phyloP scores from a whole-genome alignment of 1,140 invertebrate genomes.

The Artemia franciscana region DNA sequence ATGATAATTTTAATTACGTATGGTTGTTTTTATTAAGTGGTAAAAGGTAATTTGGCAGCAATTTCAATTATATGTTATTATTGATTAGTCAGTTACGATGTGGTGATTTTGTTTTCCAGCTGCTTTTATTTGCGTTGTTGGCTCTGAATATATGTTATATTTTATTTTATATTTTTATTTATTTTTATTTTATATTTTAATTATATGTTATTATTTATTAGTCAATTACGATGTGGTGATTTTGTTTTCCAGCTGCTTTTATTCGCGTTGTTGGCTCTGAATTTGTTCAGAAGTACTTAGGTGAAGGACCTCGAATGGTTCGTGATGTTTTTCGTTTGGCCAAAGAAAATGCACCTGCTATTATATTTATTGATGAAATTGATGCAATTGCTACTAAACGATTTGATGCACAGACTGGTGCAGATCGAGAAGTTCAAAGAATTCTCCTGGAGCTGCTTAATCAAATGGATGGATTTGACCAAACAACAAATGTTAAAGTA shows the following conservation, averaged over 20 bases:
- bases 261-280: constrained; percentile 97
- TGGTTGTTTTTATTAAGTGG: background rate
- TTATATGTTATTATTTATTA: no score
- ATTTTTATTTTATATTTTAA: background rate
- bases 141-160: constrained; percentile 74
- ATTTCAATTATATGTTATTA: background rate
- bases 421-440: constrained; percentile 95
- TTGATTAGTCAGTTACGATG: background rate
- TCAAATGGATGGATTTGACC: constrained; percentile 99
- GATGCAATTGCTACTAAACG: constrained; percentile 96
- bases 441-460: constrained; percentile 91
- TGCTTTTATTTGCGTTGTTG: constrained; percentile 93
- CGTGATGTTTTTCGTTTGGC: constrained; percentile 94
- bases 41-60: background rate
- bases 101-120: constrained; percentile 25
- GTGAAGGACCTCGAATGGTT: constrained; percentile 97
- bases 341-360: constrained; percentile 96
- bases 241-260: constrained; percentile 44
- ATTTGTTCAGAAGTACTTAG: constrained; percentile 98
- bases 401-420: constrained; percentile 96
- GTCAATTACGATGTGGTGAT: constrained; percentile 24
- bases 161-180: background rate
- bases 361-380: constrained; percentile 98
- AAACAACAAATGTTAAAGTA: constrained; percentile 97
- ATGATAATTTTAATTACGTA: background rate